A percentile compares a stretch with the other conserved stretches of the same genome.
Conservation (phyloP, 1,140 invertebrate species). For the Tribolium castaneum region DNA sequence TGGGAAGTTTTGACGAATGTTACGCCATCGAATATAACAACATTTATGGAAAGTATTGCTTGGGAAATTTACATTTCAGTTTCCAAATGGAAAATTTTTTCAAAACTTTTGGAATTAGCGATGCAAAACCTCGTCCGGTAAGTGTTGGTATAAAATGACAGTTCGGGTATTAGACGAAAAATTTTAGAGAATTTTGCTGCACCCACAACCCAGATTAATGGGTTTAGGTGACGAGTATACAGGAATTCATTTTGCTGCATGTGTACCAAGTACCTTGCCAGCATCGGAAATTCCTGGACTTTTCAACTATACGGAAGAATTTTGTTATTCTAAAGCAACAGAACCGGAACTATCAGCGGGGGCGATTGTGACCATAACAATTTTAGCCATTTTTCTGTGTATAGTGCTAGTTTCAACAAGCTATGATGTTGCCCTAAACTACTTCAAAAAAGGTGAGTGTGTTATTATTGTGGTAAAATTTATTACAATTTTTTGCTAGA, state of each 20-base stretch:
- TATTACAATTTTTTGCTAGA: too few species aligned
- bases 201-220: not conserved
- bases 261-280: conserved; percentile 18
- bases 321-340: conserved; percentile 28
- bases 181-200: not conserved
- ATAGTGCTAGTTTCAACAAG: not conserved
- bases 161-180: not conserved
- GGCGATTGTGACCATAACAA: conserved; percentile 37
- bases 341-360: conserved; percentile 12
- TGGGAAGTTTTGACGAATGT: conserved; percentile 13
- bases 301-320: not conserved
- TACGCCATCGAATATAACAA: not conserved
- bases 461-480: too few species aligned
- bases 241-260: not conserved
- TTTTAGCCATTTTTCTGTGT: conserved; percentile 8
- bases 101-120: not conserved
- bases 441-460: not conserved
- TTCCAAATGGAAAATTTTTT: not conserved
- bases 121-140: not conserved
- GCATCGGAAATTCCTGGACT: not conserved
- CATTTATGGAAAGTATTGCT: conserved; percentile 1
- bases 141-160: not conserved
- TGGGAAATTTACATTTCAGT: not conserved
- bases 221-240: not conserved
- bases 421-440: not conserved